Percentiles rank a stretch among this genome's conserved stretches.
These are phyloP conservation scores for Coleophora flavipennella DNA, from an alignment of 2,888 invertebrate species.

Conservation along the genomic window DNA sequence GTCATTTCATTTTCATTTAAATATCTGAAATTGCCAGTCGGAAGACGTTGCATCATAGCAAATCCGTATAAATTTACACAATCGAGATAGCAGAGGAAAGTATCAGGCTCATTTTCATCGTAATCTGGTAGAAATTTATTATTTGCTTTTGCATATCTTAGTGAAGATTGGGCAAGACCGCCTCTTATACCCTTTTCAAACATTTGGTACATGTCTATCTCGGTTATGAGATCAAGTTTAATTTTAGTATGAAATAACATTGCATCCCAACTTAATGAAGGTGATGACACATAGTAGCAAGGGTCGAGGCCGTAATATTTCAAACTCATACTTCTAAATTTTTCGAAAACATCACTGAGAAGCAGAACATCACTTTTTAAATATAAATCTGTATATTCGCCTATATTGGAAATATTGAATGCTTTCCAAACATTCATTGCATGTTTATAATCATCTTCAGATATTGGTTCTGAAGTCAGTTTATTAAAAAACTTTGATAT, in stretches of 20 bases:
- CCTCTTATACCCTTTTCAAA: no score
- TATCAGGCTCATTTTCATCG: no score
- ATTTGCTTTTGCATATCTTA: no score
- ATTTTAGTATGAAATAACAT: constrained; percentile 9
- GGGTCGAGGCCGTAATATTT: constrained; percentile 7
- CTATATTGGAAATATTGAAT: constrained; percentile 5
- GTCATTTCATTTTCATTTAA: no score
- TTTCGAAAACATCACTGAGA: constrained; percentile 9
- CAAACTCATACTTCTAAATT: constrained; percentile 7
- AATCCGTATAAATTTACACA: no score
- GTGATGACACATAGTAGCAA: constrained; percentile 4
- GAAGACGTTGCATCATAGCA: no score
- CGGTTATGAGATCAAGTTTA: no score
- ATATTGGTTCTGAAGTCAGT: neutral
- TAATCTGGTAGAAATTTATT: no score
- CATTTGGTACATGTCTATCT: no score
- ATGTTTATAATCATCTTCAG: neutral
- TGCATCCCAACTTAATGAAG: constrained; percentile 9
- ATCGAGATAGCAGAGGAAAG: no score
- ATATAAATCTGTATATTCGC: constrained; percentile 11
- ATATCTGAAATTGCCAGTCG: no score
- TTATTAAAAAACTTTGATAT: constrained; percentile 1
- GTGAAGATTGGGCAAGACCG: no score
- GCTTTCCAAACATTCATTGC: constrained; percentile 5
- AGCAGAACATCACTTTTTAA: constrained; percentile 10